Percentiles rank a stretch among this genome's conserved stretches.
Conservation (phyloP, 2,888 invertebrate species). For the Chalcosyrphus nemorum region DNA sequence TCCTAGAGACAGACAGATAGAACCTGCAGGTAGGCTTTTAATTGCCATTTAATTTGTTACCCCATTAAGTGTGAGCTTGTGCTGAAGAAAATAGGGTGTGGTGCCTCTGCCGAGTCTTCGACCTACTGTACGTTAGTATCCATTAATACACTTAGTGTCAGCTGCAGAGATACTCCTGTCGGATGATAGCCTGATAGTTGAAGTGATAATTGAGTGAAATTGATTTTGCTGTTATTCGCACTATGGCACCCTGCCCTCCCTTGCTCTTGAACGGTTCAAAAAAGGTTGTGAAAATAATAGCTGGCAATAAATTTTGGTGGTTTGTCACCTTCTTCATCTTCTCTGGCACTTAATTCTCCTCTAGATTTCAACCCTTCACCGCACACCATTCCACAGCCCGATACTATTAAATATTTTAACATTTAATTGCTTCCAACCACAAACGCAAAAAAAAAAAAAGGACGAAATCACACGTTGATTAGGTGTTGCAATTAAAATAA, state of each 20-base stretch:
- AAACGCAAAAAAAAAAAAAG: background rate
- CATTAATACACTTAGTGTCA: slow-evolving; percentile 61
- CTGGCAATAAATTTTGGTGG: background rate
- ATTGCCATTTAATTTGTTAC: slow-evolving; percentile 60
- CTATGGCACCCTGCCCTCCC: background rate
- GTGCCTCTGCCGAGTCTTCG: background rate
- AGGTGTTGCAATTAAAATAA: slow-evolving; percentile 12
- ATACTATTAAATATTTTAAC: background rate
- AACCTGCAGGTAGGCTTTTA: slow-evolving; percentile 32
- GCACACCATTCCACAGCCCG: background rate
- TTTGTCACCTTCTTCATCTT: no score
- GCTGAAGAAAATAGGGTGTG: background rate
- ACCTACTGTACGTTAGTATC: slow-evolving; percentile 17
- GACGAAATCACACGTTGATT: background rate
- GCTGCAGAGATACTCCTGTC: slow-evolving; percentile 28
- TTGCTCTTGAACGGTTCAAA: background rate
- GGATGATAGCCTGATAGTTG: slow-evolving; percentile 27
- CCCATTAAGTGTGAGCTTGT: slow-evolving; percentile 7
- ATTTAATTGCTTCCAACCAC: background rate
- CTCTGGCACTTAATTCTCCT: no score
- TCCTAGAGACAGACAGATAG: no score
- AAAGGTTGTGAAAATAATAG: slow-evolving; percentile 19
- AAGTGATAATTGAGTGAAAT: slow-evolving; percentile 58
- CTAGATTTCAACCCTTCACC: no score
- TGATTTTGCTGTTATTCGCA: slow-evolving; percentile 24